Evolutionary conservation across 2,113 vertebrate genomes (phyloP).

Genomic region (Pholis gunnellus): DNA sequence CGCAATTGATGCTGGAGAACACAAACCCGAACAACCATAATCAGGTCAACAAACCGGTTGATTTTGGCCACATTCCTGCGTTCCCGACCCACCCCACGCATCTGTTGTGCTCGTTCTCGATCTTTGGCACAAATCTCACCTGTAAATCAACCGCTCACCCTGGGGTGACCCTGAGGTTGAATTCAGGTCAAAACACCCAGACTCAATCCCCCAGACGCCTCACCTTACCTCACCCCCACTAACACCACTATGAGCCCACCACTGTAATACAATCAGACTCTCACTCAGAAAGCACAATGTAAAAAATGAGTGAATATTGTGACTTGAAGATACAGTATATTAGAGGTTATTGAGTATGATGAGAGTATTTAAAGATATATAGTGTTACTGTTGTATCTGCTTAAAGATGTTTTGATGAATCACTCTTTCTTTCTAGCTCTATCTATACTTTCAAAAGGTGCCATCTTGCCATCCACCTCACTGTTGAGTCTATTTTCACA

Average conservation of each 20-base stretch:
- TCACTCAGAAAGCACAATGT: slow-evolving; percentile 80
- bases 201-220: not conserved
- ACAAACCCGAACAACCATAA: not conserved
- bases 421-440: slow-evolving; percentile 38
- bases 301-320: slow-evolving; percentile 68
- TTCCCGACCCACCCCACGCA: slow-evolving; percentile 2
- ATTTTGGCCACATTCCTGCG: not conserved
- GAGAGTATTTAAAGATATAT: slow-evolving; percentile 59
- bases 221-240: slow-evolving; percentile 6
- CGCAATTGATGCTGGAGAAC: not conserved
- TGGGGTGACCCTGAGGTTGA: not conserved
- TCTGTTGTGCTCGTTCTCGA: not conserved
- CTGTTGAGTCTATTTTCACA: slow-evolving; percentile 26
- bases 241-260: slow-evolving; percentile 28
- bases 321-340: slow-evolving; percentile 60
- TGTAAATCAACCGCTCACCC: not conserved
- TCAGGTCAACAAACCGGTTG: not conserved
- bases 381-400: slow-evolving; percentile 48
- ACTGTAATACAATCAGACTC: slow-evolving; percentile 58
- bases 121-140: not conserved
- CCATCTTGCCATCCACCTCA: slow-evolving; percentile 45
- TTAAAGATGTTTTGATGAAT: slow-evolving; percentile 45
- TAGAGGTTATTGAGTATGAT: slow-evolving; percentile 54
- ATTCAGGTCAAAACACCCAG: slow-evolving; percentile 5
- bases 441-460: slow-evolving; percentile 47